A percentile compares a stretch with the other conserved stretches of the same genome.
These are phyloP conservation scores for Lamproptera curius DNA, from an alignment of 2,888 invertebrate species.

Conservation along the genomic window DNA sequence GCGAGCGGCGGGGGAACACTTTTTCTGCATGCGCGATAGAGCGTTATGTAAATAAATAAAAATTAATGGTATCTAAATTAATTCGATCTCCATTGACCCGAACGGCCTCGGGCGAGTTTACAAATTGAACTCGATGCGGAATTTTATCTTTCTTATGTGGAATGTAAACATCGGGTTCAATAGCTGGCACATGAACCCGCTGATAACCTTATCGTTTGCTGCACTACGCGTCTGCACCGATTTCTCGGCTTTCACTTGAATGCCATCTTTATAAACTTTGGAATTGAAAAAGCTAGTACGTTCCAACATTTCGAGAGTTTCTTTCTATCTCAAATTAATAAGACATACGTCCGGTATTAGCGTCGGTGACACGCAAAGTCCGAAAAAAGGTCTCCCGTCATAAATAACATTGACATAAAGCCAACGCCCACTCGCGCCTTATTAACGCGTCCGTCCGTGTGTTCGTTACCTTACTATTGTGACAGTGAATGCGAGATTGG, in stretches of 20 bases:
- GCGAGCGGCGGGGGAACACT: constrained; percentile 41
- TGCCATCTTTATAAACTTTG: constrained; percentile 53
- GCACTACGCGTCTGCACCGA: constrained; percentile 62
- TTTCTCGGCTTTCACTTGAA: constrained; percentile 74
- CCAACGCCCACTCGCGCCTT: constrained; percentile 75
- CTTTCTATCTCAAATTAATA: constrained; percentile 20
- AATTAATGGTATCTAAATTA: constrained; percentile 52
- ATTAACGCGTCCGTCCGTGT: constrained; percentile 72
- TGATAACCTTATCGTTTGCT: constrained; percentile 67
- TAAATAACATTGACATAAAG: constrained; percentile 75
- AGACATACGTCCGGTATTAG: constrained; percentile 5
- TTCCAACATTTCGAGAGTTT: too few relatives aligned
- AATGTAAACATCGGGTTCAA: constrained; percentile 70
- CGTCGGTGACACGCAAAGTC: constrained; percentile 26
- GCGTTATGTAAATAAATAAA: constrained; percentile 28
- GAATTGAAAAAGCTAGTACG: too few relatives aligned
- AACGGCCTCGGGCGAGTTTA: constrained; percentile 47
- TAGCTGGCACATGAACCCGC: constrained; percentile 70
- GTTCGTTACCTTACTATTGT: constrained; percentile 77
- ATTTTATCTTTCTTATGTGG: constrained; percentile 37
- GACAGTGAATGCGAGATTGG: constrained; percentile 71
- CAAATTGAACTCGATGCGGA: constrained; percentile 62
- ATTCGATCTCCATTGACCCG: constrained; percentile 64
- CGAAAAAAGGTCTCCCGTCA: constrained; percentile 56
- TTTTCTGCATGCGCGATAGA: constrained; percentile 5